Conservation (phyloP, 2,888 invertebrate species). For the Rosalia funebris region DNA sequence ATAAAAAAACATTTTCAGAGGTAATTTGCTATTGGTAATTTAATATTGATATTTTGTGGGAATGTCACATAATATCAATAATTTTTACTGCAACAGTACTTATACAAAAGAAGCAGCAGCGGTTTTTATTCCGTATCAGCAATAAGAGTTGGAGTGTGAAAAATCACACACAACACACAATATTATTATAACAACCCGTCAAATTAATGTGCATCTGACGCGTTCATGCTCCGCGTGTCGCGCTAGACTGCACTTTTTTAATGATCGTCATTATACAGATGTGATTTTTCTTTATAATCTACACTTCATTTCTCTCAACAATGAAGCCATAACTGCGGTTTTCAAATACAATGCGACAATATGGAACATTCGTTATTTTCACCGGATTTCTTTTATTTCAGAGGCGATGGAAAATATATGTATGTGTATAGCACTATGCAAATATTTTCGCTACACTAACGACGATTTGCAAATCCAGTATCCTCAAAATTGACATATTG, state of each 20-base stretch:
- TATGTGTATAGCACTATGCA: too few relatives aligned
- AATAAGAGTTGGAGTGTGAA: too few relatives aligned
- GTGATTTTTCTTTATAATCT: constrained; percentile 3
- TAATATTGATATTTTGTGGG: too few relatives aligned
- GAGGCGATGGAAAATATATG: neutral
- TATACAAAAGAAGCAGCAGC: too few relatives aligned
- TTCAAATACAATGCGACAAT: neutral
- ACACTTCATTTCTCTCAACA: neutral
- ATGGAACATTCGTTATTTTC: neutral
- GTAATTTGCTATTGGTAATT: too few relatives aligned
- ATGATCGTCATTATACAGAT: constrained; percentile 2
- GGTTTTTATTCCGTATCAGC: too few relatives aligned
- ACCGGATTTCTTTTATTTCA: neutral
- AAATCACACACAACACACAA: neutral
- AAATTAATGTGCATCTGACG: neutral
- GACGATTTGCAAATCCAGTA: too few relatives aligned
- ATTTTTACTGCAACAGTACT: too few relatives aligned
- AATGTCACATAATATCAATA: too few relatives aligned
- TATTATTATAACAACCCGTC: neutral
- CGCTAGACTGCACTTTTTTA: constrained; percentile 2
- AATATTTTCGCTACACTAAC: too few relatives aligned
- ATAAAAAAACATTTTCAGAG: too few relatives aligned
- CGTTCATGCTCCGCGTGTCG: neutral
- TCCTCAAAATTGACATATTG: too few relatives aligned
- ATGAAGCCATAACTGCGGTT: neutral